Evolutionary conservation across 2,888 invertebrate species (phyloP), one percentile per base, ranked within the genome.

Genomic region (Trachelus stipa): DNA sequence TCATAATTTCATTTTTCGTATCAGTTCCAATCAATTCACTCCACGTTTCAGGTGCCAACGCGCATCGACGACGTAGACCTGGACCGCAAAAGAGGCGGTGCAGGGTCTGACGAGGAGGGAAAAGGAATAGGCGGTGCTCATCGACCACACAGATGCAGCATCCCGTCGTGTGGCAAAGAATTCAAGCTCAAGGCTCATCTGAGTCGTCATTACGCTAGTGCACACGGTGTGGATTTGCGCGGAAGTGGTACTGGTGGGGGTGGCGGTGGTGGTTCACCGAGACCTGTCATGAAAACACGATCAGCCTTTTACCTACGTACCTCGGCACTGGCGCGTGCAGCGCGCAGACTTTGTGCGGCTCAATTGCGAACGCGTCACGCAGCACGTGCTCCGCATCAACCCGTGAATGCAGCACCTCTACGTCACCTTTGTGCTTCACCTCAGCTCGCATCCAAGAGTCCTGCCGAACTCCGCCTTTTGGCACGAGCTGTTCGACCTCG

Each of bases 281-380:
- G 98, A 78, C 98, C 98, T 76, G 97, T 98, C 73, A 98, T 98
- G 98, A 98, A 98, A 93, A 98, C 98, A 77, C 95, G 98, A 89
- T 98, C 98, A 85, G 98, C 98, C 80, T 98, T 99, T 93, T 98
- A 98, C 93, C 94, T 98, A 89, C 96, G 97, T 91, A 98, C 97
- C 77, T 98, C 98, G 88, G 96, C 97, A 79, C 94, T 97, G 90
- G 98, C 98, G 80, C 94, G 97, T 86, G 95, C 98, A 82, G 98
- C 98, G 77, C 95, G 98, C 81, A 94, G 97, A 82, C 93, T 98
- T 83, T 97, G 98, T 91, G 94, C 96, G 85, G 95, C 96, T 86
- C 94, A 97, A 87, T 94, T 96, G 86, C 95, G 96, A 87, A 96
- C 97, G 9, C 92, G 97, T 33, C 97, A 97, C 92, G 96, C 97